Base-by-base conservation (phyloP, 2,113 vertebrate species). In the Alosa alosa region DNA sequence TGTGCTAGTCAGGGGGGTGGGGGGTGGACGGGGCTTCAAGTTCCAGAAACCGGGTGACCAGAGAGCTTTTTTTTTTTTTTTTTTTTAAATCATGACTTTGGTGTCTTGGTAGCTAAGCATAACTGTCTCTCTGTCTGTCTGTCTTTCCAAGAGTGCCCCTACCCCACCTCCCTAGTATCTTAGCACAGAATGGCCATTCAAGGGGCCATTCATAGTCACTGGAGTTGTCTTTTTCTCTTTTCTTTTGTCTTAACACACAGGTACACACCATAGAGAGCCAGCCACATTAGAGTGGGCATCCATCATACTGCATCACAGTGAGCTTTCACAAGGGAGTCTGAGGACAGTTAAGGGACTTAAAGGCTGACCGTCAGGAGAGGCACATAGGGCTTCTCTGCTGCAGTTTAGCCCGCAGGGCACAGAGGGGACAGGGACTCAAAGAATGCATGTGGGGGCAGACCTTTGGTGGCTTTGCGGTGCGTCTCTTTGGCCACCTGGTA, bases 391-490 rank as follows among this genome's bases (percentile, higher is more conserved):
- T 87, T 89, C 83, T 89, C 82, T 90, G 72, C 91, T 90, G 82
- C 92, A 83, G 84, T 55, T 90, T 85, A 88, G 90, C 87, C 2
- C 86, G 88, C 89, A 86, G 92, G 90, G 88, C 88, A 90, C 57
- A 85, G 87, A 89, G 89, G 89, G 84, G 39, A 68, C 88, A 89
- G 87, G 44, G 91, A 88, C 84, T 89, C 89, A 86, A 91, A 89
- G 90, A 83, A 88, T 49, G 41, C 41, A 44, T 44, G 41, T 3
- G 89, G 90, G 84, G 90, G 86, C 94, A 94, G 93, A 99, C 98
- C 98, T 99, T 98, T 97, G 88, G 97, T 98, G 92, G 98, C 98
- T 96, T 98, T 99, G 88, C 97, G 96, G 89, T 99, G 98, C 78
- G 95, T 94, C 64, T 99, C 98, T 95, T 96, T 97, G 91, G 97